phyloP scores from a whole-genome alignment of 1,140 invertebrate species.

The Leptopilina clavipes region DNA sequence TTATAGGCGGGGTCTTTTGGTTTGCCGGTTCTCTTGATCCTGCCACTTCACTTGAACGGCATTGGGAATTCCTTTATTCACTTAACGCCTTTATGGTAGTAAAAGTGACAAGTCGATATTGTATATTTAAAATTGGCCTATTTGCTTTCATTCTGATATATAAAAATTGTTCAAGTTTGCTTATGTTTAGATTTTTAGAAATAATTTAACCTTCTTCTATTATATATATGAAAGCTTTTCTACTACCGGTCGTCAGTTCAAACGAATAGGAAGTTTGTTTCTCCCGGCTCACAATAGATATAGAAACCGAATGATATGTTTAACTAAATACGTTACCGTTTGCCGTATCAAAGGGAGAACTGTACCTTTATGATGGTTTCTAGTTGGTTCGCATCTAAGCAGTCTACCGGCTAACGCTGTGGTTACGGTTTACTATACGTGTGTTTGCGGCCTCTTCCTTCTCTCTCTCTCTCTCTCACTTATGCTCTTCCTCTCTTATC shows the following conservation, averaged over 20 bases:
- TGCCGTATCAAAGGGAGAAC: conserved; percentile 70
- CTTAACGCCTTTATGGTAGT: conserved; percentile 32
- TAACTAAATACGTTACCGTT: conserved; percentile 72
- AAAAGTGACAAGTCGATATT: conserved; percentile 33
- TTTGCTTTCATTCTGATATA: no score
- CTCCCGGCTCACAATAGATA: conserved; percentile 65
- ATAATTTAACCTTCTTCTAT: no score
- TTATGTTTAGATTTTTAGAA: no score
- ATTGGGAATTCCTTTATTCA: conserved; percentile 30
- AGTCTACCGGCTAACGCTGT: conserved; percentile 60
- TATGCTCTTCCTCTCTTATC: neutral
- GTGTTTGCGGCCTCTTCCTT: conserved; percentile 59
- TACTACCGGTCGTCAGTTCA: conserved; percentile 49
- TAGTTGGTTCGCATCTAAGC: conserved; percentile 68
- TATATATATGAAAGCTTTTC: neutral
- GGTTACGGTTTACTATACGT: conserved; percentile 55
- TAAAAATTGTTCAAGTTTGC: no score
- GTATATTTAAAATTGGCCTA: conserved; percentile 1
- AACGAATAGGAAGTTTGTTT: conserved; percentile 74
- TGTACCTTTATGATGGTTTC: conserved; percentile 73
- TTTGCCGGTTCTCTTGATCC: conserved; percentile 42
- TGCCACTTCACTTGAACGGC: conserved; percentile 26
- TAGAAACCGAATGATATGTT: conserved; percentile 73
- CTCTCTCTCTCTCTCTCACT: conserved; percentile 52
- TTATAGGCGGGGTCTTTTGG: conserved; percentile 61